These are phyloP conservation scores for Empis livida DNA, from an alignment of 2,888 invertebrate species.

Conservation along the genomic window DNA sequence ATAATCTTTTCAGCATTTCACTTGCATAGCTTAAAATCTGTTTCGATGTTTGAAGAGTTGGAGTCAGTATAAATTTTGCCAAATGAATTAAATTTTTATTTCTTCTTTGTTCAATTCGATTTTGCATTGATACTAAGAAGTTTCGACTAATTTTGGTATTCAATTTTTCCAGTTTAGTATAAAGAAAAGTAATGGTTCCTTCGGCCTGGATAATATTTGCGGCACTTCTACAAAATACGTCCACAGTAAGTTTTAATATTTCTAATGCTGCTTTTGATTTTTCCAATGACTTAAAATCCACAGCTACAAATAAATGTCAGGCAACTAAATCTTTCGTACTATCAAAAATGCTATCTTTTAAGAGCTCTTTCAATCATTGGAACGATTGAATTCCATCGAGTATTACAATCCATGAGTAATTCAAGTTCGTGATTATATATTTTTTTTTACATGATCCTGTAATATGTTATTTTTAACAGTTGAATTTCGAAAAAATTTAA, in stretches of 20 bases:
- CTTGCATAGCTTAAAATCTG: background rate
- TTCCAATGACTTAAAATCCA: background rate
- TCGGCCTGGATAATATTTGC: background rate
- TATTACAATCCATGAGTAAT: conserved; percentile 11
- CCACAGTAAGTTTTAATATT: background rate
- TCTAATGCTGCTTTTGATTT: background rate
- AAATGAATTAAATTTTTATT: background rate
- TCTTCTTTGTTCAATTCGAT: background rate
- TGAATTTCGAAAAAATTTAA: conserved; percentile 8
- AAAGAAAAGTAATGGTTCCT: background rate
- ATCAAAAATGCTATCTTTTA: no score
- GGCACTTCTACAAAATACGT: background rate
- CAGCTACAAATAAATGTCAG: no score
- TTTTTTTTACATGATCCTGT: conserved; percentile 5
- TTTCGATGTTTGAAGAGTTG: background rate
- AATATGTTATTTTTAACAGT: conserved; percentile 8
- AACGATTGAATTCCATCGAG: conserved; percentile 9
- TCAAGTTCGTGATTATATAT: conserved; percentile 6
- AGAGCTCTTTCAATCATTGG: background rate
- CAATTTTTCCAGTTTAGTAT: background rate
- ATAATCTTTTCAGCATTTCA: background rate
- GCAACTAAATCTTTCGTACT: no score
- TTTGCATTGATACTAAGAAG: background rate
- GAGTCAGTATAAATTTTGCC: background rate
- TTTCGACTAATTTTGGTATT: background rate